Evolutionary conservation across 2,888 invertebrate species (phyloP).

Genomic region (Platycheirus rosarum): DNA sequence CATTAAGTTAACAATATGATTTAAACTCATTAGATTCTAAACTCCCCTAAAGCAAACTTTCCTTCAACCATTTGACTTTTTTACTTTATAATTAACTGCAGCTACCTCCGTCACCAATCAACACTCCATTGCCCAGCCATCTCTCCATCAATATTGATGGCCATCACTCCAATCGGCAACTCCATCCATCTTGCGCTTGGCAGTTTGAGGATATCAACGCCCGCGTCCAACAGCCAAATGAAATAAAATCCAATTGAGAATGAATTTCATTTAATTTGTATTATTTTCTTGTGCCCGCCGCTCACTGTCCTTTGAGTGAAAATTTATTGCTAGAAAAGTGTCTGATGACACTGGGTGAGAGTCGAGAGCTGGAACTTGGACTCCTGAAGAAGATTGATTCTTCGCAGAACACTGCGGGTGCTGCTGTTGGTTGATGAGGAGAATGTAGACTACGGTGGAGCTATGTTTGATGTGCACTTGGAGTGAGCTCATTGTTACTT

Average conservation of each 20-base stretch:
- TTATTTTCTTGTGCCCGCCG: constrained; percentile 39
- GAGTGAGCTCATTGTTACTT: constrained; percentile 39
- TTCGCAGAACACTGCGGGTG: constrained; percentile 47
- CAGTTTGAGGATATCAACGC: constrained; percentile 24
- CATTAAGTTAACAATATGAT: no score
- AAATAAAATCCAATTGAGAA: constrained; percentile 63
- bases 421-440: not conserved
- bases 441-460: no score
- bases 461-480: not conserved
- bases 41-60: no score
- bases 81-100: not conserved
- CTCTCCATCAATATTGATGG: constrained; percentile 26
- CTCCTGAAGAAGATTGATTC: constrained; percentile 66
- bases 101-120: not conserved
- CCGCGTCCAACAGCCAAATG: constrained; percentile 31
- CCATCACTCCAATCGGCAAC: constrained; percentile 38
- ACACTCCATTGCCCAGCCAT: not conserved
- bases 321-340: constrained; percentile 68
- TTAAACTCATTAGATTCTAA: no score
- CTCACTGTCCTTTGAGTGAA: constrained; percentile 37
- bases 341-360: constrained; percentile 53
- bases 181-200: constrained; percentile 37
- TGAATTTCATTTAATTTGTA: constrained; percentile 64
- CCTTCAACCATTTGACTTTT: constrained; percentile 1
- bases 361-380: constrained; percentile 26